These are phyloP conservation scores for Notarius quadriscutis DNA, from an alignment of 2,113 vertebrate genomes.

Conservation along the genomic window DNA sequence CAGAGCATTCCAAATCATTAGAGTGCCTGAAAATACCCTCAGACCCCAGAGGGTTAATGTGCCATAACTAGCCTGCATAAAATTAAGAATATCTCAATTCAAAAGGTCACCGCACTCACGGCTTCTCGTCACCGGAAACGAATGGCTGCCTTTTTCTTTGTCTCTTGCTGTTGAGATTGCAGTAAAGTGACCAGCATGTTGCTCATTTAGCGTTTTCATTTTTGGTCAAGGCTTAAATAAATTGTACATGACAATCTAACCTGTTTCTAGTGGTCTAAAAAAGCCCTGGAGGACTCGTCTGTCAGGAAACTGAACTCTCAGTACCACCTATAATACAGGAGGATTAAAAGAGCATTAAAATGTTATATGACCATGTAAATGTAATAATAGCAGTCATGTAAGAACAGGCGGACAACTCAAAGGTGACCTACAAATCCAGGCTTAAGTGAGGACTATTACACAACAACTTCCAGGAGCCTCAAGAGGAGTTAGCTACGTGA, in stretches of 20 bases:
- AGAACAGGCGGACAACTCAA: neutral
- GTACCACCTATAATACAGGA: conserved; percentile 77
- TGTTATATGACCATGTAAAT: neutral
- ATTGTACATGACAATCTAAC: conserved; percentile 64
- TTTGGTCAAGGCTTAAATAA: neutral
- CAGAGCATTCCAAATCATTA: too few species aligned
- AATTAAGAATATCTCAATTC: neutral
- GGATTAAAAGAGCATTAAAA: neutral
- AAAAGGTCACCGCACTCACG: neutral
- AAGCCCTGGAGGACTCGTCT: conserved; percentile 88
- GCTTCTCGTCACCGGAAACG: neutral
- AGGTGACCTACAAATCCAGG: neutral
- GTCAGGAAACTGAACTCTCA: conserved; percentile 92
- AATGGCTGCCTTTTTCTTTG: neutral
- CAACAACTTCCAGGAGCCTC: neutral
- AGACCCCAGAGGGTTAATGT: too few species aligned
- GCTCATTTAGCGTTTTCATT: neutral
- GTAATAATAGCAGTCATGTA: too few species aligned
- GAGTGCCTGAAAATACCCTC: too few species aligned
- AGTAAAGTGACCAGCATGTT: neutral
- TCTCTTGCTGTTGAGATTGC: neutral
- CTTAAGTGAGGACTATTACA: neutral
- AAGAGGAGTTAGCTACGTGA: neutral
- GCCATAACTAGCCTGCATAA: neutral
- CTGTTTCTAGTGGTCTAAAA: conserved; percentile 87